These are phyloP conservation scores for Noturus placidus DNA, from an alignment of 2,113 vertebrate species.

Conservation along the genomic window DNA sequence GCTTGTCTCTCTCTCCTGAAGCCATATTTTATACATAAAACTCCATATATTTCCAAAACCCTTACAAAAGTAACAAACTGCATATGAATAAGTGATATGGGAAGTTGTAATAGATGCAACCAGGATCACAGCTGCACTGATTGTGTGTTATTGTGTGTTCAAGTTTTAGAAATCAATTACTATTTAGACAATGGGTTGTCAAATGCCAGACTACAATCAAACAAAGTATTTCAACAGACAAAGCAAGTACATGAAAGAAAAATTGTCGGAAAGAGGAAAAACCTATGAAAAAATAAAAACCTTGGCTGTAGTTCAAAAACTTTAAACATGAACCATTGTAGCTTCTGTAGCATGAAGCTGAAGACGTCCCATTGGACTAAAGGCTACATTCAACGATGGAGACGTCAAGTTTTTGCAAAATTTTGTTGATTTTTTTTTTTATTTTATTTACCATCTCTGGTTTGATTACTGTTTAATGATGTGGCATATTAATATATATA, in stretches of 20 bases:
- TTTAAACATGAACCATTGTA: too few species aligned
- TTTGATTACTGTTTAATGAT: background rate
- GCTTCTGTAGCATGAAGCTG: too few species aligned
- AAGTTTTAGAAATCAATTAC: too few species aligned
- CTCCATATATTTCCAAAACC: background rate
- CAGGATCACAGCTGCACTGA: background rate
- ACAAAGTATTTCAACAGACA: background rate
- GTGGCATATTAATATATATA: background rate
- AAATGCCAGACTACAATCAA: background rate
- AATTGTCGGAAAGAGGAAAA: too few species aligned
- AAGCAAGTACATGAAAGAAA: background rate
- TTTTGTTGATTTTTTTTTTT: background rate
- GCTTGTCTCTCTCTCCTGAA: background rate
- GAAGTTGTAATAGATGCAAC: background rate
- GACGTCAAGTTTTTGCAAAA: background rate
- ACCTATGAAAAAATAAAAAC: too few species aligned
- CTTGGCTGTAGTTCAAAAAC: too few species aligned
- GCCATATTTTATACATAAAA: background rate
- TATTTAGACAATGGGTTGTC: background rate
- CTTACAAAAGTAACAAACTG: background rate
- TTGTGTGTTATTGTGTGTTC: too few species aligned
- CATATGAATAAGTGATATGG: background rate
- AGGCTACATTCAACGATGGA: background rate
- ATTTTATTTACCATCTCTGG: background rate
- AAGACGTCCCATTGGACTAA: background rate